phyloP scores from a whole-genome alignment of 2,797 vertebrate species.

The Agapornis canus region DNA sequence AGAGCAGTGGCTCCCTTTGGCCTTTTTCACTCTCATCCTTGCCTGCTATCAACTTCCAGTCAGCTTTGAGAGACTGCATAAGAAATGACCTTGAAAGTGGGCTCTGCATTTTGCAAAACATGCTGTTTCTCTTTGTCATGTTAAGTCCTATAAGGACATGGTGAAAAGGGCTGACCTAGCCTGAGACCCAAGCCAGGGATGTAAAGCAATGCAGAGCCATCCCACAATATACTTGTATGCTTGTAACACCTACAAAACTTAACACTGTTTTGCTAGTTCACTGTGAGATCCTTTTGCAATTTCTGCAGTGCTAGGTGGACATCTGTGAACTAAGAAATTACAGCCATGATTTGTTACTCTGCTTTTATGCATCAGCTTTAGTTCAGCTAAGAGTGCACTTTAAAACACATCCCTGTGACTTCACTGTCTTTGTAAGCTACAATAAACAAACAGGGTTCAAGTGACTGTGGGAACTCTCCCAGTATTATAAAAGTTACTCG shows the following conservation, averaged over 20 bases:
- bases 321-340: background rate
- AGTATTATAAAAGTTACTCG: background rate
- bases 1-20: background rate
- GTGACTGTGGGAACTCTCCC: background rate
- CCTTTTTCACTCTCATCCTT: background rate
- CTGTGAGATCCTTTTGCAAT: background rate
- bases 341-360: background rate
- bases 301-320: background rate
- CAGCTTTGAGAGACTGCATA: background rate
- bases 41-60: background rate
- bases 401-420: background rate
- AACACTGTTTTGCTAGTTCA: background rate
- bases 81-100: background rate
- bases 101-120: background rate
- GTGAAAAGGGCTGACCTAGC: background rate
- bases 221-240: background rate
- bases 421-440: background rate
- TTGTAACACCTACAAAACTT: background rate
- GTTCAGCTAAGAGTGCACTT: background rate
- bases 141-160: background rate
- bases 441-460: background rate
- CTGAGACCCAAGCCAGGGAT: background rate
- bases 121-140: background rate
- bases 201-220: background rate
- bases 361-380: background rate